phyloP scores from a whole-genome alignment of 2,113 vertebrate genomes.

The Megalops atlanticus region DNA sequence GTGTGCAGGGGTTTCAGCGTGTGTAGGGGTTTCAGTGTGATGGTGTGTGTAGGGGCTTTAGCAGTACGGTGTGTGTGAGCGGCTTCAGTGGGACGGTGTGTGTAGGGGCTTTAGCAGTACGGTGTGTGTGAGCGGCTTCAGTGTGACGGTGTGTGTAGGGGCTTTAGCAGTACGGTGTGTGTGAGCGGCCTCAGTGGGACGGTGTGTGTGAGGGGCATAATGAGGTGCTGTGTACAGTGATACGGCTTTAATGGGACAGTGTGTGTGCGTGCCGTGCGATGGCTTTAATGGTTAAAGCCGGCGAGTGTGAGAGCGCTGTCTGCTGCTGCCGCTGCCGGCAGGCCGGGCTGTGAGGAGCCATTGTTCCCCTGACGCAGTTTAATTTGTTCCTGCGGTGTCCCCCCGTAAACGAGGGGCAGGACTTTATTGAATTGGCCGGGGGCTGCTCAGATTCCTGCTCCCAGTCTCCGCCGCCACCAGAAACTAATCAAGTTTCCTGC shows the following conservation, averaged over 20 bases:
- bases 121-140: neutral
- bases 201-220: neutral
- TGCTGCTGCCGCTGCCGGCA: slow-evolving; percentile 18
- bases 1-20: neutral
- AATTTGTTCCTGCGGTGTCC: slow-evolving; percentile 35
- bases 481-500: slow-evolving; percentile 30
- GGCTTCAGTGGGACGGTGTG: neutral
- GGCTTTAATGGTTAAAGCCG: neutral
- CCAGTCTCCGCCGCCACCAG: slow-evolving; percentile 23
- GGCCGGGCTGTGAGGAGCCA: slow-evolving; percentile 32
- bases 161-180: too few species aligned
- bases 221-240: slow-evolving; percentile 11
- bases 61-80: neutral
- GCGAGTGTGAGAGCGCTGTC: slow-evolving; percentile 13
- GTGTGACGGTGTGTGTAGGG: too few species aligned
- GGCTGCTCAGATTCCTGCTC: slow-evolving; percentile 25
- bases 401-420: slow-evolving; percentile 29
- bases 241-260: slow-evolving; percentile 13
- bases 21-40: neutral
- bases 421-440: slow-evolving; percentile 33
- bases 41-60: neutral
- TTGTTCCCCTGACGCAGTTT: slow-evolving; percentile 41
- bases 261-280: slow-evolving; percentile 9
- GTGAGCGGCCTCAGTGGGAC: neutral
- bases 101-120: too few species aligned